A percentile compares a stretch with the other conserved stretches of the same genome.
phyloP scores from a whole-genome alignment of 2,113 vertebrate species.

The Cololabis saira region DNA sequence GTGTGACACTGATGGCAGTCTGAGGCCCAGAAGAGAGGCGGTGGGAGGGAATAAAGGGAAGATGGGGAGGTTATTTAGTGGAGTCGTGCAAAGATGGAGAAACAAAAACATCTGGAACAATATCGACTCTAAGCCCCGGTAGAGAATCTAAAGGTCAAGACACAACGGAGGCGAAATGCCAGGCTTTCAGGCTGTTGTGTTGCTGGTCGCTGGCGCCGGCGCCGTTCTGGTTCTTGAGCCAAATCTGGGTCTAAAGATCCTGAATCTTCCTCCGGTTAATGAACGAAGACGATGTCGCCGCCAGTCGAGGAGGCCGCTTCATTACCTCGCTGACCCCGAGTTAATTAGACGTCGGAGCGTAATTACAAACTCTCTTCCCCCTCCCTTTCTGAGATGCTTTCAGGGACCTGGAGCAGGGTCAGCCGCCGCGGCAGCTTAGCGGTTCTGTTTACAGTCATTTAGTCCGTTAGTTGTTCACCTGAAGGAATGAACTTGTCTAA shows the following conservation, averaged over 20 bases:
- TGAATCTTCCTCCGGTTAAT: not conserved
- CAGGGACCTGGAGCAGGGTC: too few relatives aligned
- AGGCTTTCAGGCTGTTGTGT: not conserved
- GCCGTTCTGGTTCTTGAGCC: not conserved
- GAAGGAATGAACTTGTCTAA: too few relatives aligned
- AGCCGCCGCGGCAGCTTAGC: too few relatives aligned
- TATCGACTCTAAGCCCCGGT: not conserved
- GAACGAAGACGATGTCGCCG: not conserved
- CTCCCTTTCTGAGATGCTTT: too few relatives aligned
- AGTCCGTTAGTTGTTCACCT: too few relatives aligned
- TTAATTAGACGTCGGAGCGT: too few relatives aligned
- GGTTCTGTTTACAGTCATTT: too few relatives aligned
- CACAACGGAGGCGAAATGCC: conserved; percentile 32
- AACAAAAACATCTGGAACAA: too few relatives aligned
- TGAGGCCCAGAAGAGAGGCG: conserved; percentile 1
- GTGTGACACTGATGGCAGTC: conserved; percentile 11
- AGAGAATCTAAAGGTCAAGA: conserved; percentile 37
- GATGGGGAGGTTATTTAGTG: not conserved
- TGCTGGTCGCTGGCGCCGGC: too few relatives aligned
- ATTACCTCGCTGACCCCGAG: not conserved
- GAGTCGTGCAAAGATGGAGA: too few relatives aligned
- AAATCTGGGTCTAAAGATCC: not conserved
- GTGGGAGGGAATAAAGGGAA: not conserved
- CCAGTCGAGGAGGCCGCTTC: not conserved
- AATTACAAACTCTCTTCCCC: too few relatives aligned